Conservation (phyloP, 2,888 invertebrate genomes). For the Epinotia nisella region DNA sequence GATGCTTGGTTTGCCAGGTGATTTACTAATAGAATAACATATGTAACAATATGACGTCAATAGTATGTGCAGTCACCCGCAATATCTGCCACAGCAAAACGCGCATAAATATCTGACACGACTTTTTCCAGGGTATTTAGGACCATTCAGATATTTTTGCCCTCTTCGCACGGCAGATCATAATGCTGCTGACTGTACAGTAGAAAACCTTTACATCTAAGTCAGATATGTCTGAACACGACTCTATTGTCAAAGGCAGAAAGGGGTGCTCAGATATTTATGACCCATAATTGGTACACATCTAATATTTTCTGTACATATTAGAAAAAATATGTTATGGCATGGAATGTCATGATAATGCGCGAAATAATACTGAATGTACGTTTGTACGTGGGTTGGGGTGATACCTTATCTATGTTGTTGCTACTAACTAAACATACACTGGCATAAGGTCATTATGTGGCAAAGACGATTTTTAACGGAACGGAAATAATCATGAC, state of each 20-base stretch:
- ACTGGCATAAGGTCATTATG: no score
- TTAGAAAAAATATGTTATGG: not conserved
- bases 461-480: no score
- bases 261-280: no score
- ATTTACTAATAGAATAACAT: not conserved
- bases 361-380: constrained; percentile 13
- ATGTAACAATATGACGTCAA: not conserved
- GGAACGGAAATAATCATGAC: not conserved
- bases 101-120: no score
- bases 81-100: no score
- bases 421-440: constrained; percentile 12
- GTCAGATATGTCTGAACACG: not conserved
- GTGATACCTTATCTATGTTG: constrained; percentile 34
- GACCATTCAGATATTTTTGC: no score
- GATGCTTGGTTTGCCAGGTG: constrained; percentile 13
- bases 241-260: not conserved
- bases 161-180: no score
- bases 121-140: no score
- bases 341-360: not conserved
- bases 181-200: not conserved
- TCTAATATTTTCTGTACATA: no score
- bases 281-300: no score
- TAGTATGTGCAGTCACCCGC: not conserved
- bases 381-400: constrained; percentile 20
- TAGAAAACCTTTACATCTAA: not conserved